Evolutionary conservation across 2,797 vertebrate genomes (phyloP), one percentile per base, ranked within the genome.

Genomic region (Gobionotothen gibberifrons): DNA sequence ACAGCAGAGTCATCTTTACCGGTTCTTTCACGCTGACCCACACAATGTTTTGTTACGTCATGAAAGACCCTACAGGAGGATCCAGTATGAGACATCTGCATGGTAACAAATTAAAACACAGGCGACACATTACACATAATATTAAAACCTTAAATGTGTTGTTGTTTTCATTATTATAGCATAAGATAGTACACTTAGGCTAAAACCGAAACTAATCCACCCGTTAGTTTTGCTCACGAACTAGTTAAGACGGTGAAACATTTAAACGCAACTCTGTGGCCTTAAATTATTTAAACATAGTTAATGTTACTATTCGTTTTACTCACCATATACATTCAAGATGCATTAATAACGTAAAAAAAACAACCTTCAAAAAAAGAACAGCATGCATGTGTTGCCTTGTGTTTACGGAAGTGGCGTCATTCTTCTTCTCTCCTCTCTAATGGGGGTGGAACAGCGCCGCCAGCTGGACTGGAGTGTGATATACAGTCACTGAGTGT

Each of bases 391-490:
- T 17, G 59, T 53, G 74, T 63, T 43, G 15, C 22, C 9, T 44
- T 54, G 16, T 90, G 53, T 91, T 91, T 89, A 87, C 82, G 89
- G 92, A 92, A 85, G 43, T 90, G 61, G 85, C 76, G 49, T 48
- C 1, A 0, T 3, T 63, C 58, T 49, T 19, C n/a, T 46, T 65
- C 65, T 36, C 5, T 48, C 9, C 3, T 15, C 0, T 1, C 13
- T 9, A 4, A 19, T 4, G 5, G 6, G 0, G 0, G 4, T 0
- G 0, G 4, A 22, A 21, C 2, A 4, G 85, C 77, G 76, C 82
- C 87, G 5, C 70, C 67, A 9, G 13, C 22, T 32, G 76, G 56
- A 36, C 17, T 16, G 17, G 15, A 2, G 11, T 5, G 21, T 9
- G 4, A 16, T 3, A 46, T 26, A 26, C 26, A 26, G 26, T 26